A percentile compares a stretch with the other conserved stretches of the same genome.
phyloP scores from a whole-genome alignment of 2,113 vertebrate species.

The Periophthalmodon schlosseri region DNA sequence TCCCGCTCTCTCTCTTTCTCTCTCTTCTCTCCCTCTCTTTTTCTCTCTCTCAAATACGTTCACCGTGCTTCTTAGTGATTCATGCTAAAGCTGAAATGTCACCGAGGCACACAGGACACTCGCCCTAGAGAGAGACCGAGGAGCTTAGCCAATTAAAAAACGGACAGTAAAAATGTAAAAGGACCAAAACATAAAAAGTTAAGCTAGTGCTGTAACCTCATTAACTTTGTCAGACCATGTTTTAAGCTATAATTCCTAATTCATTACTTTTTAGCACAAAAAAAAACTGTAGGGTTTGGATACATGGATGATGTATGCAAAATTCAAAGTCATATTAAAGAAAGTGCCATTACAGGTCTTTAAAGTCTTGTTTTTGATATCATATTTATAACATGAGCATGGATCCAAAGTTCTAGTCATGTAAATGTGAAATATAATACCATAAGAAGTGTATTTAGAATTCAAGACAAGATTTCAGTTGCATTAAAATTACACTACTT shows the following conservation, averaged over 20 bases:
- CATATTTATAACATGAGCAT: too few relatives aligned
- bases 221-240: slow-evolving; percentile 63
- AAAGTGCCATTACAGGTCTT: too few relatives aligned
- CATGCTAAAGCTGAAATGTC: slow-evolving; percentile 67
- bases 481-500: too few relatives aligned
- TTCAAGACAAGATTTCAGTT: too few relatives aligned
- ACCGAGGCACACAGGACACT: slow-evolving; percentile 49
- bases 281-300: neutral
- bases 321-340: too few relatives aligned
- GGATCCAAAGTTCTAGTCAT: too few relatives aligned
- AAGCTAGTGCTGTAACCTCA: slow-evolving; percentile 62
- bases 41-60: slow-evolving; percentile 47
- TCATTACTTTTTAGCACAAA: slow-evolving; percentile 11
- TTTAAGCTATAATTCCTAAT: slow-evolving; percentile 34
- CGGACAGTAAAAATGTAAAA: slow-evolving; percentile 49
- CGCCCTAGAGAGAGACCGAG: slow-evolving; percentile 39
- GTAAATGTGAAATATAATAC: too few relatives aligned
- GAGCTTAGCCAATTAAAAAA: slow-evolving; percentile 67
- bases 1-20: slow-evolving; percentile 17
- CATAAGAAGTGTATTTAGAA: too few relatives aligned
- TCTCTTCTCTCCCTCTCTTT: slow-evolving; percentile 32
- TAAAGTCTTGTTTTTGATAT: too few relatives aligned
- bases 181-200: slow-evolving; percentile 60
- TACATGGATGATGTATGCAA: too few relatives aligned
- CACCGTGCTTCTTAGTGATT: slow-evolving; percentile 60